Evolutionary conservation across 2,888 invertebrate genomes (phyloP).

Genomic region (Microctonus brassicae): DNA sequence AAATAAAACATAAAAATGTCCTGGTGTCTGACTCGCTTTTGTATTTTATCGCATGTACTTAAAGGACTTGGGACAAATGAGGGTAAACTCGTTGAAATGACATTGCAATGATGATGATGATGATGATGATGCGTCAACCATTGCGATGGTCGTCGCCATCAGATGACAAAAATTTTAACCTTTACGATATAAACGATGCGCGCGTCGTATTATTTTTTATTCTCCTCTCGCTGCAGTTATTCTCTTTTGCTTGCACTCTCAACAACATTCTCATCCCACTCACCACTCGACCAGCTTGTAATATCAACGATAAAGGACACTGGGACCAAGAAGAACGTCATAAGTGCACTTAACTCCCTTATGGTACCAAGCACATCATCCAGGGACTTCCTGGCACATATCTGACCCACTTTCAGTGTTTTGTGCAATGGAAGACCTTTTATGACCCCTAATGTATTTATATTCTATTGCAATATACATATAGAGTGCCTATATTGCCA

Average conservation of each 20-base stretch:
- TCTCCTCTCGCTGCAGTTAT: not conserved
- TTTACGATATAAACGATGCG: not conserved
- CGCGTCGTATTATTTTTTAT: not conserved
- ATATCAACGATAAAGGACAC: conserved; percentile 50
- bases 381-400: conserved; percentile 40
- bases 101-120: too few relatives aligned
- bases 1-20: too few relatives aligned
- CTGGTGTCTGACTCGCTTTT: too few relatives aligned
- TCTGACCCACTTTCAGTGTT: conserved; percentile 43
- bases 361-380: conserved; percentile 53
- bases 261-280: conserved; percentile 11
- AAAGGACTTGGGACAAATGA: conserved; percentile 11
- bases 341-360: conserved; percentile 57
- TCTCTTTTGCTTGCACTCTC: conserved; percentile 21
- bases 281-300: conserved; percentile 24
- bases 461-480: not conserved
- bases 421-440: conserved; percentile 20
- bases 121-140: too few relatives aligned
- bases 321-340: conserved; percentile 53
- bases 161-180: too few relatives aligned
- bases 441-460: conserved; percentile 23
- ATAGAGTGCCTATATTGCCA: not conserved
- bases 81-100: not conserved
- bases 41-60: too few relatives aligned
- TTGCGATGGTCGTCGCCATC: too few relatives aligned